These are phyloP conservation scores for Hapalemur alaotrensis DNA, from an alignment of 2,797 vertebrate species.

Conservation along the genomic window DNA sequence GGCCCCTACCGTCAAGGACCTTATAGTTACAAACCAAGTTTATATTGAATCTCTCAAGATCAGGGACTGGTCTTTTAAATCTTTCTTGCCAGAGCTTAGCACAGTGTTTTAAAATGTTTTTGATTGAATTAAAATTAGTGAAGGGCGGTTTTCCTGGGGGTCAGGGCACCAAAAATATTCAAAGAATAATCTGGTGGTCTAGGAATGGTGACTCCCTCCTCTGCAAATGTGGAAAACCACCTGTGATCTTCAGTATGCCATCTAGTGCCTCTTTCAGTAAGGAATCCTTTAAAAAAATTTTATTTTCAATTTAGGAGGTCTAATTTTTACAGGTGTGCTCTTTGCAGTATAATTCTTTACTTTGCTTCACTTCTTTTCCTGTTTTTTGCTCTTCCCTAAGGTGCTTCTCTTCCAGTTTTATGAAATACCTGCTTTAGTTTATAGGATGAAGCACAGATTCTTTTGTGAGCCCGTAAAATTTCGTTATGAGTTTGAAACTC, in stretches of 20 bases:
- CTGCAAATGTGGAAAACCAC: background rate
- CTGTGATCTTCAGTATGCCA: background rate
- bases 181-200: background rate
- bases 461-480: background rate
- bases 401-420: background rate
- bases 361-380: background rate
- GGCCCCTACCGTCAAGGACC: background rate
- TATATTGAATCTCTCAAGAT: background rate
- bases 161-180: background rate
- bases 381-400: background rate
- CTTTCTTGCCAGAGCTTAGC: background rate
- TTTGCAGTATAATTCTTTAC: too few relatives aligned
- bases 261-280: background rate
- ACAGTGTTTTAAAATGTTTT: slow-evolving; percentile 13
- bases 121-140: background rate
- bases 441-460: background rate
- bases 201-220: background rate
- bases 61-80: background rate
- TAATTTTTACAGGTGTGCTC: background rate
- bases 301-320: background rate
- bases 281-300: background rate
- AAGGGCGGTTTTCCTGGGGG: background rate
- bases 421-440: background rate
- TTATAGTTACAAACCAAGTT: background rate
- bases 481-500: background rate